phyloP scores from a whole-genome alignment of 2,888 invertebrate species.

The Eupithecia dodoneata region DNA sequence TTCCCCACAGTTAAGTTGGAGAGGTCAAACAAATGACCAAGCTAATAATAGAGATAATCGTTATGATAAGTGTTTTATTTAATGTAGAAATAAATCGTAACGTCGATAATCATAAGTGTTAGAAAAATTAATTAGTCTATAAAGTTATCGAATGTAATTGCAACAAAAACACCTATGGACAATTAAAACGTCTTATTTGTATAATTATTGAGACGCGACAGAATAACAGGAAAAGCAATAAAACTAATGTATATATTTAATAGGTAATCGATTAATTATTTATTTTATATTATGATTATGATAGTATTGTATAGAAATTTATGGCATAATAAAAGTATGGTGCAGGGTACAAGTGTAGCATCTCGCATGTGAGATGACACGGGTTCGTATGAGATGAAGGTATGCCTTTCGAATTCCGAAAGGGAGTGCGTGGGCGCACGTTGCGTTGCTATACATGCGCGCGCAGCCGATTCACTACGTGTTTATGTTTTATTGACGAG shows the following conservation, averaged over 20 bases:
- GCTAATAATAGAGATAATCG: conserved; percentile 80
- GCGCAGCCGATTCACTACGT: conserved; percentile 35
- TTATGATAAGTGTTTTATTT: conserved; percentile 39
- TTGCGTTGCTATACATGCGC: conserved; percentile 51
- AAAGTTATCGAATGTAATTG: conserved; percentile 32
- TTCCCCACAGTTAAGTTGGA: conserved; percentile 59
- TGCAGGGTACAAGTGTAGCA: conserved; percentile 39
- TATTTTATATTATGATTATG: conserved; percentile 41
- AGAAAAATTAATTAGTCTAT: conserved; percentile 36
- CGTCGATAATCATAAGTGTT: conserved; percentile 38
- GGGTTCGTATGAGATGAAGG: conserved; percentile 30
- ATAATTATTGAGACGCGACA: conserved; percentile 31
- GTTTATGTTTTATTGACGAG: conserved; percentile 32
- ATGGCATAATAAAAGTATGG: conserved; percentile 42
- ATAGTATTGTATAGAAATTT: conserved; percentile 44
- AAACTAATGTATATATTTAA: conserved; percentile 39
- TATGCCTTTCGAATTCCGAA: conserved; percentile 82
- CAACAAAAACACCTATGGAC: conserved; percentile 31
- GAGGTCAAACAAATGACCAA: conserved; percentile 74
- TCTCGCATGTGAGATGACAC: conserved; percentile 36
- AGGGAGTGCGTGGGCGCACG: conserved; percentile 72
- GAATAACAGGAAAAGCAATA: conserved; percentile 43
- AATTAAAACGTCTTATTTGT: conserved; percentile 34
- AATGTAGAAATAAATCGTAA: background rate
- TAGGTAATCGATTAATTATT: conserved; percentile 42